phyloP scores from a whole-genome alignment of 2,888 invertebrate species.

The Drosophila anomelani region DNA sequence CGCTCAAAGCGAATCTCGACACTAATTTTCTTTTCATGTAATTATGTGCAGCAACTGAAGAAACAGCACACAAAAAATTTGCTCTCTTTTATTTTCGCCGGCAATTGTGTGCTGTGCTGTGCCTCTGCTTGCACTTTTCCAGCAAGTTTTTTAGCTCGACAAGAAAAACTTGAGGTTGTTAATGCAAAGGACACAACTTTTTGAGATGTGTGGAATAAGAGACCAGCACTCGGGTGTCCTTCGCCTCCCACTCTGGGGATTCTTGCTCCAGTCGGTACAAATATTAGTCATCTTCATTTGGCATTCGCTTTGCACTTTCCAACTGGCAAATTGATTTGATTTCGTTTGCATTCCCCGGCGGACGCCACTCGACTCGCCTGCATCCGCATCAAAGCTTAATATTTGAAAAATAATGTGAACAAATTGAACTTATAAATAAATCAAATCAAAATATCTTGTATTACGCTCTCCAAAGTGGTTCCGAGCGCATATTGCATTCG shows the following conservation, averaged over 20 bases:
- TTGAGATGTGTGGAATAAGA: slow-evolving; percentile 20
- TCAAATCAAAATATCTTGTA: slow-evolving; percentile 76
- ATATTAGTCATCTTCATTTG: slow-evolving; percentile 37
- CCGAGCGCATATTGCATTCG: slow-evolving; percentile 61
- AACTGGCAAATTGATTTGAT: slow-evolving; percentile 69
- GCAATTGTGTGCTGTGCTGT: slow-evolving; percentile 31
- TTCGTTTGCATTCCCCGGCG: slow-evolving; percentile 43
- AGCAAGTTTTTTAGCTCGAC: slow-evolving; percentile 30
- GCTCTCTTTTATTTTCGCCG: slow-evolving; percentile 21
- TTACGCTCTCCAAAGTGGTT: slow-evolving; percentile 36
- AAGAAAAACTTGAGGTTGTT: slow-evolving; percentile 14
- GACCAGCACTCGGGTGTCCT: not conserved
- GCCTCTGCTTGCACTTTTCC: slow-evolving; percentile 22
- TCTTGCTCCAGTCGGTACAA: slow-evolving; percentile 2
- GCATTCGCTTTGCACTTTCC: slow-evolving; percentile 34
- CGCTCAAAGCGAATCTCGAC: slow-evolving; percentile 75
- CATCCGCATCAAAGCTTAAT: slow-evolving; percentile 51
- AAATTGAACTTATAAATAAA: slow-evolving; percentile 81
- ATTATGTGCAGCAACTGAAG: slow-evolving; percentile 66
- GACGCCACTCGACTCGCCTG: slow-evolving; percentile 24
- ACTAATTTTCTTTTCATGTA: slow-evolving; percentile 75
- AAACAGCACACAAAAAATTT: slow-evolving; percentile 35
- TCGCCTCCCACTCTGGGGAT: not conserved
- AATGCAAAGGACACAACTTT: slow-evolving; percentile 36
- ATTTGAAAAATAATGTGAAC: slow-evolving; percentile 73